Evolutionary conservation across 2,113 vertebrate species (phyloP).

Genomic region (Amblyopsis rosae): DNA sequence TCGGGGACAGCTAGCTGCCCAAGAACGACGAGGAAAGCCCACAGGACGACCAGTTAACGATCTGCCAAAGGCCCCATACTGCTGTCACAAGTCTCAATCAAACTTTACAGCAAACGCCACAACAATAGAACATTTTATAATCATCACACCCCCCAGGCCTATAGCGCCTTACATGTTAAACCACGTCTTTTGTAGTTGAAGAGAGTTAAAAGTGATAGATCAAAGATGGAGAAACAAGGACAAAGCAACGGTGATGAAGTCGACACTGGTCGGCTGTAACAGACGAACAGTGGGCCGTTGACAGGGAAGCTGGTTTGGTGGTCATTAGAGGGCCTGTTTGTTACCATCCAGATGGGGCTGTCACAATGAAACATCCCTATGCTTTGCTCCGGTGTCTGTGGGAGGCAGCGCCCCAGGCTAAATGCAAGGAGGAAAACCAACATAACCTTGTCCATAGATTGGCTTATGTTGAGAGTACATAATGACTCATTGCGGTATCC

Average conservation of each 20-base stretch:
- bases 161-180: constrained; percentile 1
- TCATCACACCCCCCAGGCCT: neutral
- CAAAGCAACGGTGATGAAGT: constrained; percentile 36
- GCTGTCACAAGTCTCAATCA: constrained; percentile 67
- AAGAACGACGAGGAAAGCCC: constrained; percentile 57
- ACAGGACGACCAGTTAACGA: neutral
- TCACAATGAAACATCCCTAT: constrained; percentile 55
- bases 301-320: constrained; percentile 51
- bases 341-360: constrained; percentile 65
- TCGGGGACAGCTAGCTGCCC: constrained; percentile 59
- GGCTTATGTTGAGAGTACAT: constrained; percentile 19
- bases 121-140: constrained; percentile 9
- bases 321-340: constrained; percentile 55
- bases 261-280: constrained; percentile 41
- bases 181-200: neutral
- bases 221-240: constrained; percentile 23
- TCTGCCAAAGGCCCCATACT: constrained; percentile 61
- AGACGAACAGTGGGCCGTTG: constrained; percentile 34
- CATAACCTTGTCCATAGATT: constrained; percentile 47
- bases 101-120: constrained; percentile 22
- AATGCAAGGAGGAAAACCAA: constrained; percentile 33
- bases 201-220: constrained; percentile 26
- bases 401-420: constrained; percentile 47
- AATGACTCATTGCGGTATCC: constrained; percentile 39
- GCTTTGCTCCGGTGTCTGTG: constrained; percentile 44